Conservation (phyloP, 2,797 vertebrate genomes). For the Anomalospiza imberbis region DNA sequence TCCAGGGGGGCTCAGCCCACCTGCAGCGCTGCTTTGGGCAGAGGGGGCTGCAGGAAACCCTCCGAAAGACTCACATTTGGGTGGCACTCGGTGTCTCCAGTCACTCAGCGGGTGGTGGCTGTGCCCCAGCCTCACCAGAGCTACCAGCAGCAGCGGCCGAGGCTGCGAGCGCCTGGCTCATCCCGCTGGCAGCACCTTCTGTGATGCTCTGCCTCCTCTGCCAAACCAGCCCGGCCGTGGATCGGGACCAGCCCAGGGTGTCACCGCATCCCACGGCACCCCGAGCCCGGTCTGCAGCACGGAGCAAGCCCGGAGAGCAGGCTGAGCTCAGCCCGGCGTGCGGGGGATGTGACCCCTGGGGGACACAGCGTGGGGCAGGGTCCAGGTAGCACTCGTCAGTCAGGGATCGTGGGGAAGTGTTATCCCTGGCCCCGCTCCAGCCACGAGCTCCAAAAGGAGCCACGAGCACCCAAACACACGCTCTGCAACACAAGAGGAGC, state of each 20-base stretch:
- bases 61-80: background rate
- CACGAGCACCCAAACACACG: background rate
- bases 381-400: rapidly evolving
- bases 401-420: rapidly evolving
- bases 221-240: background rate
- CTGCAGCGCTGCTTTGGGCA: background rate
- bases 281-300: background rate
- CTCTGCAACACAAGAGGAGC: background rate
- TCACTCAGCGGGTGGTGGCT: background rate
- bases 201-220: background rate
- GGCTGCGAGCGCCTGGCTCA: background rate
- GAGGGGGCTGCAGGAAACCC: background rate
- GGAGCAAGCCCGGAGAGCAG: background rate
- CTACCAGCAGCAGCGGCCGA: background rate
- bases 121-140: background rate
- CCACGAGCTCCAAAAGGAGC: background rate
- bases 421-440: background rate
- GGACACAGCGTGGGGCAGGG: background rate
- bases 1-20: background rate
- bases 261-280: background rate
- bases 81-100: background rate
- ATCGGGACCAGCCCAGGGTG: background rate
- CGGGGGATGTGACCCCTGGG: rapidly evolving
- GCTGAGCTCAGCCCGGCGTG: background rate
- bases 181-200: background rate